Conservation (phyloP, 53 echinoderm and acorn worm genomes). For the Paracentrotus lividus region DNA sequence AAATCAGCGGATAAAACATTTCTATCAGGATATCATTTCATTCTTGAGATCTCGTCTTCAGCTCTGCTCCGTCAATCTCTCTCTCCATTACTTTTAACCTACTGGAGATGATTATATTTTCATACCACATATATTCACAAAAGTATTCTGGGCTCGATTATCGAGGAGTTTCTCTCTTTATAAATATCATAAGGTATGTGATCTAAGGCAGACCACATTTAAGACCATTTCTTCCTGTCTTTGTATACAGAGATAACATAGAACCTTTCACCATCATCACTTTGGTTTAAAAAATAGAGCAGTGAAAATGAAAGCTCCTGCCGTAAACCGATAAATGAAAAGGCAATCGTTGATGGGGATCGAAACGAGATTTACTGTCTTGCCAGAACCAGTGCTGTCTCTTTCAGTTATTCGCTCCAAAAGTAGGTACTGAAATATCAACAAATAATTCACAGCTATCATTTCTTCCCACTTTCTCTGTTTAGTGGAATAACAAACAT, state of each 20-base stretch:
- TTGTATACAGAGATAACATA: conserved; percentile 21
- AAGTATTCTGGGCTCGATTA: not conserved
- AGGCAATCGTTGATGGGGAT: not conserved
- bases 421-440: conserved; percentile 21
- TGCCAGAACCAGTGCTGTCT: not conserved
- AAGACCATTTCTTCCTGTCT: conserved; percentile 39
- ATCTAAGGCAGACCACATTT: conserved; percentile 24
- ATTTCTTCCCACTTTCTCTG: conserved; percentile 34
- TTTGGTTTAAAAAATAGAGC: not conserved
- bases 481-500: conserved; percentile 39
- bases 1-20: no score
- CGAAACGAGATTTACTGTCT: conserved; percentile 32
- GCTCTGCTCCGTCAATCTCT: not conserved
- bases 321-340: conserved; percentile 13
- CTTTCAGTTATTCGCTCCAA: not conserved
- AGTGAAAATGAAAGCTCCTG: conserved; percentile 20
- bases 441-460: conserved; percentile 32
- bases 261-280: conserved; percentile 21
- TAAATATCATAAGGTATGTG: not conserved
- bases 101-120: not conserved
- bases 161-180: not conserved
- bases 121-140: not conserved
- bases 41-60: no score
- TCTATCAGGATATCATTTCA: no score
- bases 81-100: not conserved